Evolutionary conservation across 2,888 invertebrate species (phyloP).

Genomic region (Synergus japonicus): DNA sequence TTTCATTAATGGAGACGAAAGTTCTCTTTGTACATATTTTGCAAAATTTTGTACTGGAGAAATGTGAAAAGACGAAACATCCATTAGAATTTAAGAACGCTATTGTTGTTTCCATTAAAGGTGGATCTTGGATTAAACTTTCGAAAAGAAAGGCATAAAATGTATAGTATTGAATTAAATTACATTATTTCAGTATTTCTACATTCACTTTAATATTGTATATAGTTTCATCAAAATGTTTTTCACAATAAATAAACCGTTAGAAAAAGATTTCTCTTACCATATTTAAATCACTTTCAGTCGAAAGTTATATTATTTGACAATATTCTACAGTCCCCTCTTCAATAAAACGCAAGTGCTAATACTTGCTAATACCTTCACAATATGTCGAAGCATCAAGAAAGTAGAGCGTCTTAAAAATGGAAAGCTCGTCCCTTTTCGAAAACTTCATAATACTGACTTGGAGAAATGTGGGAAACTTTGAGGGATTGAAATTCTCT

Average conservation of each 20-base stretch:
- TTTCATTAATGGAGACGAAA: slow-evolving; percentile 62
- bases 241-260: too few species aligned
- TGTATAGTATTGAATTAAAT: not conserved
- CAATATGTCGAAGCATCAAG: slow-evolving; percentile 30
- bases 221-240: too few species aligned
- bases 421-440: not conserved
- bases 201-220: too few species aligned
- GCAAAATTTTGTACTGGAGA: slow-evolving; percentile 68
- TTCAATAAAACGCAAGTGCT: not conserved
- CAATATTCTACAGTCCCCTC: not conserved
- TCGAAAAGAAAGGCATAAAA: slow-evolving; percentile 44
- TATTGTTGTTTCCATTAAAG: slow-evolving; percentile 71
- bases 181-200: too few species aligned
- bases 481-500: slow-evolving; percentile 29
- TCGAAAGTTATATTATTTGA: too few species aligned
- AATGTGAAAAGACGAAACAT: slow-evolving; percentile 66
- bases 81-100: slow-evolving; percentile 72
- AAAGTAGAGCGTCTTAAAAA: slow-evolving; percentile 23
- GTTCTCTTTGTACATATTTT: slow-evolving; percentile 59
- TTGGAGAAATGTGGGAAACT: slow-evolving; percentile 23
- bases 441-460: slow-evolving; percentile 35
- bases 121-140: slow-evolving; percentile 70
- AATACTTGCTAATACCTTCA: slow-evolving; percentile 21
- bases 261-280: too few species aligned
- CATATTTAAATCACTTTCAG: too few species aligned